Conservation (phyloP, 2,888 invertebrate genomes). For the Trachelus troglodyta region DNA sequence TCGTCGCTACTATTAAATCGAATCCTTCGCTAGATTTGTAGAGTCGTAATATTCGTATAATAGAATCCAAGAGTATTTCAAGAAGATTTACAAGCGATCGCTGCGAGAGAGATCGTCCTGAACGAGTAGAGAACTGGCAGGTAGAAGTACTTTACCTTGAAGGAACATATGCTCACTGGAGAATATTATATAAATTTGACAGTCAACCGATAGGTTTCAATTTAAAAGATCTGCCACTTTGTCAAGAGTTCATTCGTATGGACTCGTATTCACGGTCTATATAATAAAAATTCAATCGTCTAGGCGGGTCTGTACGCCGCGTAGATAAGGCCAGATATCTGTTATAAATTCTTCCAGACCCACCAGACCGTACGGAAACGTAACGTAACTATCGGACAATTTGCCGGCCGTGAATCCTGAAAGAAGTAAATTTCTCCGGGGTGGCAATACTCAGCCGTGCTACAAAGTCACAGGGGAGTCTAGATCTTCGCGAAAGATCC, state of each 20-base stretch:
- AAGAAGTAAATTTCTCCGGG: not conserved
- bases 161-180: not conserved
- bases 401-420: not conserved
- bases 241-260: not conserved
- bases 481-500: not conserved
- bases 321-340: not conserved
- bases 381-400: not conserved
- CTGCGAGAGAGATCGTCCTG: slow-evolving; percentile 45
- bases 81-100: slow-evolving; percentile 52
- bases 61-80: slow-evolving; percentile 30
- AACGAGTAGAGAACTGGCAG: not conserved
- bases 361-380: not conserved
- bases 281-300: not conserved
- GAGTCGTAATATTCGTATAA: not conserved
- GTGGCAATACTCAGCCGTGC: not conserved
- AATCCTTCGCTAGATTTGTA: not conserved
- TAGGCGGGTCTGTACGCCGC: not conserved
- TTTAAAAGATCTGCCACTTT: not conserved
- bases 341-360: not conserved
- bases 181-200: not conserved
- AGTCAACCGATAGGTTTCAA: not conserved
- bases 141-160: not conserved
- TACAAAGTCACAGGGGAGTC: not conserved
- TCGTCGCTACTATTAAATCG: slow-evolving; percentile 1
- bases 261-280: not conserved